Base-by-base conservation (phyloP, 2,888 invertebrate species). In the Micropterix aruncella region DNA sequence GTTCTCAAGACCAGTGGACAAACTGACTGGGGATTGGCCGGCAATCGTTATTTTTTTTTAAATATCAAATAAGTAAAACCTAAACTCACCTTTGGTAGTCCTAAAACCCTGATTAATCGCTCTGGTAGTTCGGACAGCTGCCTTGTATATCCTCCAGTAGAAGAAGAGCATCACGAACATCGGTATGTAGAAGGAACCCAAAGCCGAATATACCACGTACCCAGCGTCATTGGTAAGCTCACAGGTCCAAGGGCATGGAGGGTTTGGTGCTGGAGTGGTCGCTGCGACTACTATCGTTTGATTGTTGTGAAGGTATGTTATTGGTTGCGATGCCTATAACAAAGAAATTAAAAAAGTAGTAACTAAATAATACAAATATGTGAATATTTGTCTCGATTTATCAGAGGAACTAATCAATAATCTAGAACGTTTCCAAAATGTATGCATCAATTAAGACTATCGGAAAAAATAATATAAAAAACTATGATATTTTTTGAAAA, bases 101-200 rank as follows among this genome's bases (percentile, higher is more conserved):
- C 88, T 77, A 60, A 89, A 90, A 50, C 90, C 89, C 60, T 88
- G 90, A 66, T 91, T 91, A 57, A 92, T 92, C 47, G 91, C 91
- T 54, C 83, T 80, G n/a, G 91, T 92, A 17, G 92, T 91, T 52
- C 88, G 80, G 12, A 90, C 86, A 18, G 96, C 97, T 3, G 95
- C 93, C 52, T 87, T 79, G 70, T 95, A 96, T 55, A 96, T 96
- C 54, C 91, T 77, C 87, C 93, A 93, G 65, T 96, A 96, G 75
- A 96, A 95, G 75, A 94, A 95, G 56, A 94, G 75, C 91, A 96
- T 96, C 53, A 96, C 91, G 56, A 93, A 81, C 92, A 94, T 94
- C 37, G 96, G 96, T 56, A 95, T 84, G 70, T 91, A 96, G 77
- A 96, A 96, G 50, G 94, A 94, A n/a, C 96, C 96, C 17, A 96